Evolutionary conservation across 2,888 invertebrate species (phyloP).

Genomic region (Leucophenga maculata): DNA sequence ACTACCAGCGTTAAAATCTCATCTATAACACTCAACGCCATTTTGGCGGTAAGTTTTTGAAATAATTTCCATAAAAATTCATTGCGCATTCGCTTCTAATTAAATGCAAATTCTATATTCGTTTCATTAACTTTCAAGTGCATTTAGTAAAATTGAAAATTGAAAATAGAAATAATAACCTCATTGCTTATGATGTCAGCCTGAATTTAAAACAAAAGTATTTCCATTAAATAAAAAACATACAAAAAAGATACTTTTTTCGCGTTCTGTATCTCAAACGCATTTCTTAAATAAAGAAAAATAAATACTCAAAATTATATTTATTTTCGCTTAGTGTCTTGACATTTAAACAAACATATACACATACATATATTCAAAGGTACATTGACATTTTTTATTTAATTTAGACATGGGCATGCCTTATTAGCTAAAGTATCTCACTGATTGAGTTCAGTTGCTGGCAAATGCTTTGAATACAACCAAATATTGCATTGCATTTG

Average conservation of each 20-base stretch:
- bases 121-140: neutral
- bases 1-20: constrained; percentile 63
- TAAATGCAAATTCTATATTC: neutral
- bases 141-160: neutral
- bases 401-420: neutral
- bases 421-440: neutral
- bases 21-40: constrained; percentile 58
- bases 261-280: neutral
- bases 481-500: too few relatives aligned
- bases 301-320: constrained; percentile 1
- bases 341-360: neutral
- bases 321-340: neutral
- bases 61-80: neutral
- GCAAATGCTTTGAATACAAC: too few relatives aligned
- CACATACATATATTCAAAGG: neutral
- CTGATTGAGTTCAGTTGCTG: too few relatives aligned
- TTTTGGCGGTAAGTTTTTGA: constrained; percentile 65
- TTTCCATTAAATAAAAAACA: neutral
- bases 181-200: constrained; percentile 16
- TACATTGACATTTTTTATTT: constrained; percentile 20
- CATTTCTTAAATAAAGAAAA: neutral
- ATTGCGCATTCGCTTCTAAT: neutral
- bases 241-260: neutral
- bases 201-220: neutral
- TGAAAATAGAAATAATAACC: neutral